Base-by-base conservation (phyloP, 2,113 vertebrate species). In the Paratilapia polleni region DNA sequence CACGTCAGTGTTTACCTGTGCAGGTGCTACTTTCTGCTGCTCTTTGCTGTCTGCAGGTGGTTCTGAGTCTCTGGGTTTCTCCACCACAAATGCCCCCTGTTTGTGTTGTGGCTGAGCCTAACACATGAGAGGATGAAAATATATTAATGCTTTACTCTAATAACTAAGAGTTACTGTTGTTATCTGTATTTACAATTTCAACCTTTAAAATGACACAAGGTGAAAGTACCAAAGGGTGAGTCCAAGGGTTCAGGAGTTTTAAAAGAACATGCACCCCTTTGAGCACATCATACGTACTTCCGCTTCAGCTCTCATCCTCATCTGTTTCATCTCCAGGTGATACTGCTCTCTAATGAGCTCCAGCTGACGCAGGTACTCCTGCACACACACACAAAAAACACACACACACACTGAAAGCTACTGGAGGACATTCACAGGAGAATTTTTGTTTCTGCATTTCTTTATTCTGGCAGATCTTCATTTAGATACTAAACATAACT, bases 281-380 rank as follows among this genome's bases (percentile, higher is more conserved):
- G 49, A 52, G 6, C 49, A 8, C 49, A 19, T 19, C 49, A 47
- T n/a, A n/a, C 6, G 4, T 74, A 97, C 97, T 97, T 98, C 91
- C 4, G 87, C 60, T 52, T 92, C 95, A 59, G 95, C 94, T 94
- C 94, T 97, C 47, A 66, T 91, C 85, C 88, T 97, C 88, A 97
- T 95, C 88, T 94, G 95, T 85, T 94, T 96, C 81, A 97, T 86
- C 43, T 97, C 91, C 6, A 81, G 94, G 12, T 96, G 96, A 93
- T 99, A 99, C 85, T 97, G 96, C 58, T 96, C 95, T 34, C 97
- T 95, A 91, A 98, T 98, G 87, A 94, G 87, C 75, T 96, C 93
- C 78, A 99, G 81, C 85, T 98, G 96, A 80, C 93, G 93, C 83
- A 98, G 92, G 78, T 98, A 98, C 61, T 98, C 96, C 97, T 98